Evolutionary conservation across 2,888 invertebrate genomes (phyloP).

Genomic region (Rhimphoctona megacephalus): DNA sequence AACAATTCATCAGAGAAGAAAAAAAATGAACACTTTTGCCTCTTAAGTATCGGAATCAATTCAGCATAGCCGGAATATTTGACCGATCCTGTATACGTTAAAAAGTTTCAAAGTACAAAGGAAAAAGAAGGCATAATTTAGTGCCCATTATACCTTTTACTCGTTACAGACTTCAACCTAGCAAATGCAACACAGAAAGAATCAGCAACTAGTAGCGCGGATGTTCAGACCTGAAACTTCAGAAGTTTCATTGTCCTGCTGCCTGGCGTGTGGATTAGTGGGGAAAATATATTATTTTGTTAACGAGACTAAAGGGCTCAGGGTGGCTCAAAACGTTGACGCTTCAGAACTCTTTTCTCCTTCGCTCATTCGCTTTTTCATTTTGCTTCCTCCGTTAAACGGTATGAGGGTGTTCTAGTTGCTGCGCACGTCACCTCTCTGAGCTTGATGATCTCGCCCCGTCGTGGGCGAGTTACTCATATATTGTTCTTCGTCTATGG

Average conservation of each 20-base stretch:
- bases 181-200: conserved; percentile 28
- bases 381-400: not conserved
- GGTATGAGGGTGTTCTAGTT: conserved; percentile 26
- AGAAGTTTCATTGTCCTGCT: conserved; percentile 74
- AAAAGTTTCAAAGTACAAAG: not conserved
- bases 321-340: conserved; percentile 59
- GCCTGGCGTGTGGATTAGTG: conserved; percentile 71
- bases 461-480: conserved; percentile 20
- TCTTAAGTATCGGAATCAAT: not conserved
- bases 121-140: not conserved
- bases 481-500: conserved; percentile 1
- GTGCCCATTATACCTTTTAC: conserved; percentile 16
- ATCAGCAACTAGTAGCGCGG: conserved; percentile 34
- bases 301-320: conserved; percentile 68
- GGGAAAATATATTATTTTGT: conserved; percentile 75
- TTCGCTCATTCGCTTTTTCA: conserved; percentile 18
- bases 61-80: not conserved
- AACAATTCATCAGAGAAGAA: not conserved
- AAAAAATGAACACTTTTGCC: not conserved
- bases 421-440: conserved; percentile 26
- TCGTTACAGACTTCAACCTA: not conserved
- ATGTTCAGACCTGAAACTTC: conserved; percentile 70
- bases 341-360: conserved; percentile 50
- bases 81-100: not conserved
- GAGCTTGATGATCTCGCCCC: conserved; percentile 25